Conservation (phyloP, 2,888 invertebrate species). For the Tineola bisselliella region DNA sequence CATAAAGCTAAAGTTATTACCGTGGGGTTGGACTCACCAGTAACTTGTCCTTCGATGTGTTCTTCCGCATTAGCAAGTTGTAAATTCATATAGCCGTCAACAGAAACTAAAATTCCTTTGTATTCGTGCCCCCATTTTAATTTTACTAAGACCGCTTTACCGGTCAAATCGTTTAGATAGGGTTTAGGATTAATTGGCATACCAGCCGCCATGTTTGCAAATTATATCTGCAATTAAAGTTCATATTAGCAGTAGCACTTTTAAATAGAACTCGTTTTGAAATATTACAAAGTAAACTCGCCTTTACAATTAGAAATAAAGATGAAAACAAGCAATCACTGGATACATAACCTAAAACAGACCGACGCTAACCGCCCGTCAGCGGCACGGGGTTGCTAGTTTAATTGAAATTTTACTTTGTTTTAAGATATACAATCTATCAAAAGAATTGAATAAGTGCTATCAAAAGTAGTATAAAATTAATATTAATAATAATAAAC, state of each 20-base stretch:
- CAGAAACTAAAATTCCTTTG: slow-evolving; percentile 96
- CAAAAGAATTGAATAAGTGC: too few relatives aligned
- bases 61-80: slow-evolving; percentile 98
- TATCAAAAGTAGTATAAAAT: too few relatives aligned
- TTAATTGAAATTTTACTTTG: too few relatives aligned
- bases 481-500: too few relatives aligned
- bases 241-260: not conserved
- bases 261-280: not conserved
- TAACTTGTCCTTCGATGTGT: slow-evolving; percentile 89
- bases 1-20: too few relatives aligned
- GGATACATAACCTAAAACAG: not conserved
- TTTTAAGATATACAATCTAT: too few relatives aligned
- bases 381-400: not conserved
- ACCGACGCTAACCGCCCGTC: not conserved
- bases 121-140: slow-evolving; percentile 99
- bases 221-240: not conserved
- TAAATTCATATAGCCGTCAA: slow-evolving; percentile 99
- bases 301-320: not conserved
- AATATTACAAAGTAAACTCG: not conserved
- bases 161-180: slow-evolving; percentile 96
- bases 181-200: slow-evolving; percentile 99
- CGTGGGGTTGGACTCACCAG: slow-evolving; percentile 71
- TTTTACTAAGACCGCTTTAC: slow-evolving; percentile 97
- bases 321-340: not conserved
- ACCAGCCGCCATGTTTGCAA: slow-evolving; percentile 75